phyloP scores from a whole-genome alignment of 2,797 vertebrate species.

The Coendou prehensilis region DNA sequence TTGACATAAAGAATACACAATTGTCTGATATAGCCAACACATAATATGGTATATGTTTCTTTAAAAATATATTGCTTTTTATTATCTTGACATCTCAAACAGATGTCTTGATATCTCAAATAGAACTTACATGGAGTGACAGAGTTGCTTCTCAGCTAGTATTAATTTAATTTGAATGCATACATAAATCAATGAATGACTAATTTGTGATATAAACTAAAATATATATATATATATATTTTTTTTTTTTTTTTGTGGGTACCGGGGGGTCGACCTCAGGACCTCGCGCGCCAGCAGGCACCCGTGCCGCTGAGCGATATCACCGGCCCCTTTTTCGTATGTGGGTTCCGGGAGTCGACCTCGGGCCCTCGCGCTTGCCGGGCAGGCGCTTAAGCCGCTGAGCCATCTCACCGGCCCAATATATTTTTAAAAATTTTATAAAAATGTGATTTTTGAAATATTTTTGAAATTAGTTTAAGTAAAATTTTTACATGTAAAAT shows the following conservation, averaged over 20 bases:
- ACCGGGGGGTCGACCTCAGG: no score
- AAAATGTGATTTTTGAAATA: neutral
- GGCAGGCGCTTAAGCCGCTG: no score
- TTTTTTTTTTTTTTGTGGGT: no score
- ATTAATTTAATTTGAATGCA: neutral
- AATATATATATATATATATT: no score
- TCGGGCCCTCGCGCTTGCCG: no score
- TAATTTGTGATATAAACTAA: neutral
- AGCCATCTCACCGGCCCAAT: no score
- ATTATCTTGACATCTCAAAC: neutral
- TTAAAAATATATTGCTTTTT: neutral
- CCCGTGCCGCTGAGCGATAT: no score
- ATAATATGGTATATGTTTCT: neutral
- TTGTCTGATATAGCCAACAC: neutral
- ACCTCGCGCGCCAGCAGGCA: no score
- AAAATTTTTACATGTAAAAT: neutral
- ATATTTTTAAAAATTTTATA: neutral
- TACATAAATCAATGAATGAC: neutral
- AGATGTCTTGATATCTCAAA: neutral
- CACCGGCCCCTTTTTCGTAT: no score
- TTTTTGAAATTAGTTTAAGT: neutral
- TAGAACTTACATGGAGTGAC: neutral
- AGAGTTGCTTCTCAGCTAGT: neutral
- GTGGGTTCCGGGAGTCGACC: no score
- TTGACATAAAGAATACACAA: neutral